Base-by-base conservation (phyloP, 2,113 vertebrate species). In the Phodopus roborovskii region DNA sequence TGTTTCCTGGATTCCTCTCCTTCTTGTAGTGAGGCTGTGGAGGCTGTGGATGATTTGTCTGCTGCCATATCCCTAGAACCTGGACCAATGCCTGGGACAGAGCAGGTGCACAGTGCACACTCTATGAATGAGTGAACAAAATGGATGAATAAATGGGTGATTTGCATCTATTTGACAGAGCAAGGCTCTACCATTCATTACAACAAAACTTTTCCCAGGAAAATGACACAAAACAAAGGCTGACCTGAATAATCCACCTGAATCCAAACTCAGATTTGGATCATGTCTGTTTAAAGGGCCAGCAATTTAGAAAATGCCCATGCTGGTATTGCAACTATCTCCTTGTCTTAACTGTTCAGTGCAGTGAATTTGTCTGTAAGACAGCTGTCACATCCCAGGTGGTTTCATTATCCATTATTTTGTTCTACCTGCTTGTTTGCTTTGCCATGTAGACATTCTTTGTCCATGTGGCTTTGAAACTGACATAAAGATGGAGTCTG, bases 381-480 rank as follows among this genome's bases (percentile, higher is more conserved):
- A 73, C 17, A 87, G 39, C 24, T 74, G 75, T 62, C 83, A 77
- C 58, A 66, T 15, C 7, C 66, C 77, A 45, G 24, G 30, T 83
- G 39, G 48, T 45, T 45, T 16, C 53, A 62, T 8, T 11, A 19
- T 50, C 84, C 33, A 33, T 88, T 75, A 60, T 89, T 60, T 79
- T 36, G 19, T 26, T 24, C 91, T 66, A 91, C 39, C 36, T 88
- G 50, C 45, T 56, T 36, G 3, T 70, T 56, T 60, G 15, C 39
- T 71, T 88, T 33, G 26, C 58, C 64, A 73, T 17, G n/a, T 79
- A 95, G 90, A 58, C 11, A 26, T n/a, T 30, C 62, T 92, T 85
- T 88, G 45, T 50, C 53, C 88, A n/a, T 89, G 68, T 24, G 24
- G 39, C 83, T 95, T 94, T 97, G 89, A 95, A 78, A 45, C 64